phyloP scores from a whole-genome alignment of 2,113 vertebrate genomes.

The Petrocephalus zakoni region DNA sequence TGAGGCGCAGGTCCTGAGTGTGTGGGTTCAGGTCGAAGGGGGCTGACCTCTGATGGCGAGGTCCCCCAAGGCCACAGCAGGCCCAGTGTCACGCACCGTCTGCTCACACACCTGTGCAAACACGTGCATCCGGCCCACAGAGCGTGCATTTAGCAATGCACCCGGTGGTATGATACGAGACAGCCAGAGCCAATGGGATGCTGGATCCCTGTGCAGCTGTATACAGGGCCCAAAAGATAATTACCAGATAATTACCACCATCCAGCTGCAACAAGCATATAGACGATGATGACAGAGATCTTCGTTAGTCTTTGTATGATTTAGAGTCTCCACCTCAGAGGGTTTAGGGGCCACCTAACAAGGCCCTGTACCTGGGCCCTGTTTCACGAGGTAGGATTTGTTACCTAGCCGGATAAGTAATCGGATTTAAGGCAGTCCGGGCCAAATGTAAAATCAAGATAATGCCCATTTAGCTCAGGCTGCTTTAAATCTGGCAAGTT shows the following conservation, averaged over 20 bases:
- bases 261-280: neutral
- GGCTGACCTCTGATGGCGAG: neutral
- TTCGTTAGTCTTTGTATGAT: neutral
- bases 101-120: neutral
- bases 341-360: neutral
- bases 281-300: neutral
- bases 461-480: neutral
- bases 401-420: neutral
- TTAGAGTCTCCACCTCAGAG: too few species aligned
- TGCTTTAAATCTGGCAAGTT: neutral
- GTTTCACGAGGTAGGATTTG: neutral
- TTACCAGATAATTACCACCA: neutral
- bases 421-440: neutral
- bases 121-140: neutral
- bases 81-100: neutral
- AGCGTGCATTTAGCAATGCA: neutral
- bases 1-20: neutral
- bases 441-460: neutral
- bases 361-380: neutral
- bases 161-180: neutral
- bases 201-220: neutral
- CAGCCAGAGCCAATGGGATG: neutral
- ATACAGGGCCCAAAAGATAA: neutral
- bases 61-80: neutral
- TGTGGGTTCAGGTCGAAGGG: neutral